Evolutionary conservation across 2,797 vertebrate genomes (phyloP).

Genomic region (Cynodonichthys magdalenae): DNA sequence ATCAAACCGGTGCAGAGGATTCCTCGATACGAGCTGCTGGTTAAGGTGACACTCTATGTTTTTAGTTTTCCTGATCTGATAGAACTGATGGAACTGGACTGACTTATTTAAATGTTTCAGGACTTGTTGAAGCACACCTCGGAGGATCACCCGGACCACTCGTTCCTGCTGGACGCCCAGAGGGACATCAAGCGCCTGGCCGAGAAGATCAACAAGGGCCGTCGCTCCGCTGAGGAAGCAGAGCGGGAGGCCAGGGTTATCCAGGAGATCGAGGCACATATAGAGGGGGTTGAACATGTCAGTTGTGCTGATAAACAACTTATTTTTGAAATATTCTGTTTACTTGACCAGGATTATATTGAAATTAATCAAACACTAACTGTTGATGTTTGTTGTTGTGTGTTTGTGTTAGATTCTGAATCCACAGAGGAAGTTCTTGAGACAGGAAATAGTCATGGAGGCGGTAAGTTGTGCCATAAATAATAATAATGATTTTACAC

Average conservation of each 20-base stretch:
- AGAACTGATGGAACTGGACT: neutral
- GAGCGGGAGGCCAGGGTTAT: conserved; percentile 93
- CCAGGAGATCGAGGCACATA: conserved; percentile 97
- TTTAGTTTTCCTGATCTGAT: no score
- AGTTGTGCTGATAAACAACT: neutral
- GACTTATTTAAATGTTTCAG: conserved; percentile 61
- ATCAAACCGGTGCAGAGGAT: conserved; percentile 98
- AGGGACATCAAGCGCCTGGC: conserved; percentile 95
- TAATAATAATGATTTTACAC: no score
- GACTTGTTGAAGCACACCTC: conserved; percentile 96
- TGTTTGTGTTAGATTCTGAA: conserved; percentile 87
- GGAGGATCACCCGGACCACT: conserved; percentile 93
- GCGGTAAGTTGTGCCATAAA: conserved; percentile 83
- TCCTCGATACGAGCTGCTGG: conserved; percentile 95
- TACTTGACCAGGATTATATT: neutral
- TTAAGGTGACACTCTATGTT: conserved; percentile 84
- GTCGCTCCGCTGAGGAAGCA: conserved; percentile 92
- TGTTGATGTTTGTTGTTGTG: neutral
- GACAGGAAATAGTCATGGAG: conserved; percentile 98
- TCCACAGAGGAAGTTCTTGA: conserved; percentile 93
- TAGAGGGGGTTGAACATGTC: conserved; percentile 96
- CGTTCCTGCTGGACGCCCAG: conserved; percentile 90
- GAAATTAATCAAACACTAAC: no score
- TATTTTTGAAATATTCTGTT: neutral
- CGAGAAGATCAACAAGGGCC: conserved; percentile 95